phyloP scores from a whole-genome alignment of 2,113 vertebrate genomes.

The Gallinago media region DNA sequence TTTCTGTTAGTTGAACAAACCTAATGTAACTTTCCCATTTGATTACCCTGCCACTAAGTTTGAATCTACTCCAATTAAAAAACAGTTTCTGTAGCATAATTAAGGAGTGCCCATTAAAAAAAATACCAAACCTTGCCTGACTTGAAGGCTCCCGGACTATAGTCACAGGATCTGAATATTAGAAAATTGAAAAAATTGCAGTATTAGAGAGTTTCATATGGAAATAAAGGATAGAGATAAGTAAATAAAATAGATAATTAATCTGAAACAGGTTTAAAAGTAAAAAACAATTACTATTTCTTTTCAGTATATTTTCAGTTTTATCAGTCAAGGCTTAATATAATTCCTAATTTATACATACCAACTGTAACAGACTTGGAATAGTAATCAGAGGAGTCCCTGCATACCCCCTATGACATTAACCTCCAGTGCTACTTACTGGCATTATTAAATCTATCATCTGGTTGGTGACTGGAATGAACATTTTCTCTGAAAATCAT shows the following conservation, averaged over 20 bases:
- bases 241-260: neutral
- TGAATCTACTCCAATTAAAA: neutral
- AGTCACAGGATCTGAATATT: neutral
- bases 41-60: neutral
- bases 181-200: neutral
- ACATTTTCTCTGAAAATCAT: neutral
- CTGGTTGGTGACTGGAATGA: neutral
- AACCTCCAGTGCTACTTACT: neutral
- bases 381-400: neutral
- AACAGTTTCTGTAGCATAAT: neutral
- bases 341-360: neutral
- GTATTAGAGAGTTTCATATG: neutral
- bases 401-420: neutral
- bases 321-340: neutral
- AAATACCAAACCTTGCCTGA: neutral
- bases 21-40: neutral
- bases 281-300: neutral
- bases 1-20: neutral
- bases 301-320: neutral
- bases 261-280: neutral
- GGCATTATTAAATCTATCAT: neutral
- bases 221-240: neutral
- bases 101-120: neutral
- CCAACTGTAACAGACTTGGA: neutral
- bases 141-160: neutral